phyloP scores from a whole-genome alignment of 2,888 invertebrate species.

The Macaria notata region DNA sequence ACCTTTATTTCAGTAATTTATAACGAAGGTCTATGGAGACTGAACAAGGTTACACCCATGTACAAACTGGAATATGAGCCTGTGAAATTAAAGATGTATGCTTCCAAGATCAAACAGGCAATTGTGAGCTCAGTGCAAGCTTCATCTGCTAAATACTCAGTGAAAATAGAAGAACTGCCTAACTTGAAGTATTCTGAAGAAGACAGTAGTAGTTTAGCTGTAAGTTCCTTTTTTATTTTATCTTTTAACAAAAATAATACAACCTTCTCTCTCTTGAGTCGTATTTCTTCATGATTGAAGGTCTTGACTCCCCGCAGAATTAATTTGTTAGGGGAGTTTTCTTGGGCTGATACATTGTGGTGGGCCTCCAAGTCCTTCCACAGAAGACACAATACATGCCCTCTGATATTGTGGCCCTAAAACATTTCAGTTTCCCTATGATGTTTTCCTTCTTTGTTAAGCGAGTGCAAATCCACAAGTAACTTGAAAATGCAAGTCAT shows the following conservation, averaged over 20 bases:
- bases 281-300: no score
- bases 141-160: slow-evolving; percentile 55
- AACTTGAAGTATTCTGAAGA: slow-evolving; percentile 63
- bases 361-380: no score
- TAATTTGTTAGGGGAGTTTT: no score
- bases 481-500: no score
- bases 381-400: no score
- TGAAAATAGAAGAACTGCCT: slow-evolving; percentile 56
- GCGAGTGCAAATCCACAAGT: no score
- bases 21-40: slow-evolving; percentile 66
- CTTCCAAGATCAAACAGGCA: slow-evolving; percentile 64
- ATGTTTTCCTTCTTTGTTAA: no score
- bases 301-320: no score
- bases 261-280: no score
- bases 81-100: slow-evolving; percentile 69
- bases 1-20: slow-evolving; percentile 57
- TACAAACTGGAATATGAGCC: slow-evolving; percentile 57
- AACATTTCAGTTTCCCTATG: no score
- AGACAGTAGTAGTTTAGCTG: slow-evolving; percentile 64
- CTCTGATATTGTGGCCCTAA: no score
- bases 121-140: slow-evolving; percentile 52
- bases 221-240: slow-evolving; percentile 37
- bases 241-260: neutral
- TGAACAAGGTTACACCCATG: slow-evolving; percentile 67
- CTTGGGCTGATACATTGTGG: no score